These are phyloP conservation scores for Scartelaos histophorus DNA, from an alignment of 2,113 vertebrate species.

Conservation along the genomic window DNA sequence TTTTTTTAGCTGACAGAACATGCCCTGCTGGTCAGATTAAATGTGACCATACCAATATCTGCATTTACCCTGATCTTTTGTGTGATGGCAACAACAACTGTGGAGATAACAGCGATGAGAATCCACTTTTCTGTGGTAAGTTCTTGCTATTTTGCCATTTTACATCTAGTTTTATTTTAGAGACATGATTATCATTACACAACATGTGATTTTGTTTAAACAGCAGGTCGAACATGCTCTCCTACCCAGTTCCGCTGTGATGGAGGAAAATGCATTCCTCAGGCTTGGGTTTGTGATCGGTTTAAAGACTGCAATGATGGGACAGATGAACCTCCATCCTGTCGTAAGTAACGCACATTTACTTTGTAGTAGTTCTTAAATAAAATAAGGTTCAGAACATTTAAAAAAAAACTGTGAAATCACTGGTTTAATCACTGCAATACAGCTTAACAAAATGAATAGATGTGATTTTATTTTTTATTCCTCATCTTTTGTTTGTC, in stretches of 20 bases:
- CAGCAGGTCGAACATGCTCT: constrained; percentile 64
- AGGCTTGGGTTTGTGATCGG: constrained; percentile 66
- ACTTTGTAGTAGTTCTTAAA: not conserved
- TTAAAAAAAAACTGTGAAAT: not conserved
- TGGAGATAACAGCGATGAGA: constrained; percentile 77
- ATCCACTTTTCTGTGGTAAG: constrained; percentile 72
- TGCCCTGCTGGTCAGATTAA: constrained; percentile 83
- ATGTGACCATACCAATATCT: constrained; percentile 88
- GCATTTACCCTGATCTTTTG: constrained; percentile 80
- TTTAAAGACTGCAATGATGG: constrained; percentile 66
- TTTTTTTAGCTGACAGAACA: constrained; percentile 79
- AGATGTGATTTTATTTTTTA: not conserved
- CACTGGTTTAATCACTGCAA: not conserved
- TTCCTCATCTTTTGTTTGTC: not conserved
- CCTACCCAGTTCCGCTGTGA: constrained; percentile 65
- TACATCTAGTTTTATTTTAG: not conserved
- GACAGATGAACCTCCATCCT: constrained; percentile 73
- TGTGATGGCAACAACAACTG: constrained; percentile 83
- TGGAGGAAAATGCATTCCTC: constrained; percentile 64
- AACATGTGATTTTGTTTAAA: not conserved
- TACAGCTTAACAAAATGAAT: no score
- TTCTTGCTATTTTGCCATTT: not conserved
- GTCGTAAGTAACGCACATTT: constrained; percentile 49
- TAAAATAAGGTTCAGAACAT: not conserved
- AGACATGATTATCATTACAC: not conserved